phyloP scores from a whole-genome alignment of 1,140 invertebrate genomes.

The Paraescarpia echinospica region DNA sequence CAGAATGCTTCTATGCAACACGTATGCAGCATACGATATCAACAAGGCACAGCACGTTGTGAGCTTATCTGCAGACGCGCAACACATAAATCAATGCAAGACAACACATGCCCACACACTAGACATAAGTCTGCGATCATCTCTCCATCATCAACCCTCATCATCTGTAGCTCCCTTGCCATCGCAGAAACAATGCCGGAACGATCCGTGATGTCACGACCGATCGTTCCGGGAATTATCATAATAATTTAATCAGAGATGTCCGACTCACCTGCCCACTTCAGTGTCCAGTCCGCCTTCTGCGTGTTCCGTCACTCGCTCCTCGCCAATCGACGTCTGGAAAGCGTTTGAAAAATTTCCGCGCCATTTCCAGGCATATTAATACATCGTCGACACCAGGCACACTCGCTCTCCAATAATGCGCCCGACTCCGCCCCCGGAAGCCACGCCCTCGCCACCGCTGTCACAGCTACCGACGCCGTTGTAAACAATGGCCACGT shows the following conservation, averaged over 20 bases:
- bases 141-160: neutral
- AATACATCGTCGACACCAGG: neutral
- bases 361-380: constrained; percentile 3
- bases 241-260: neutral
- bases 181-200: neutral
- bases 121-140: neutral
- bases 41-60: neutral
- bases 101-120: neutral
- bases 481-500: neutral
- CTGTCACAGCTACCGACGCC: neutral
- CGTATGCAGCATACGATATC: neutral
- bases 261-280: neutral
- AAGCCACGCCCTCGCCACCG: neutral
- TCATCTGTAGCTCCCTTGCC: neutral
- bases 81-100: neutral
- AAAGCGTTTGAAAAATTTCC: constrained; percentile 6
- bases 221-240: neutral
- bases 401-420: neutral
- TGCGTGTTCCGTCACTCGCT: neutral
- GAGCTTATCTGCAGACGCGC: neutral
- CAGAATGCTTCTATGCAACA: neutral
- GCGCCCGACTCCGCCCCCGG: neutral
- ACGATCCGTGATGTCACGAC: neutral
- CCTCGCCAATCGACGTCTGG: neutral
- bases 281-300: neutral